Evolutionary conservation across 2,888 invertebrate species (phyloP).

Genomic region (Anoncus sp.): DNA sequence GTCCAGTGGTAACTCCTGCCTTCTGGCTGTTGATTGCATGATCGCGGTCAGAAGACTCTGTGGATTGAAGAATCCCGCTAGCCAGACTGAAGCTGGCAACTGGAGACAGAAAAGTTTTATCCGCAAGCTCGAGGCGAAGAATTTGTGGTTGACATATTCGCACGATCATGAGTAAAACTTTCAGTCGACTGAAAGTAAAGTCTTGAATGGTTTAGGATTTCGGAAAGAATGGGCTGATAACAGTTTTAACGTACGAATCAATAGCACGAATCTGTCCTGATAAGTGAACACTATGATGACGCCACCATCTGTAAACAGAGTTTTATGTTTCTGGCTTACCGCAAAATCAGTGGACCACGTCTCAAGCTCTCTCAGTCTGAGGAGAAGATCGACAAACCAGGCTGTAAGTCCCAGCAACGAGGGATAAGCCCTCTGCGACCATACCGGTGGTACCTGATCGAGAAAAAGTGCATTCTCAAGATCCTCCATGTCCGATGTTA

Average conservation of each 20-base stretch:
- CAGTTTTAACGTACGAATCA: no score
- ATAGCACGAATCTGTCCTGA: no score
- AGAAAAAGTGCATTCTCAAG: conserved; percentile 96
- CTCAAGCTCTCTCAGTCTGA: conserved; percentile 94
- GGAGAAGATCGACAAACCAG: conserved; percentile 96
- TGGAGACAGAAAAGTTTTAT: conserved; percentile 77
- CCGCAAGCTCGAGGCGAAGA: no score
- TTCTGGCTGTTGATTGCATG: conserved; percentile 98
- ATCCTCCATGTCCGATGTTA: conserved; percentile 98
- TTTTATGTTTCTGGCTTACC: conserved; percentile 83
- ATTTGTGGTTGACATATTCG: no score
- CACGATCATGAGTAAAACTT: no score
- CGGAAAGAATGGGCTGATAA: background rate
- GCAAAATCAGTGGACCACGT: conserved; percentile 98
- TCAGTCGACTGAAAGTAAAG: no score
- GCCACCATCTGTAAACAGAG: no score
- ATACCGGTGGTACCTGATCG: conserved; percentile 96
- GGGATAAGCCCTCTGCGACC: conserved; percentile 96
- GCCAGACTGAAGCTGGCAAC: conserved; percentile 97
- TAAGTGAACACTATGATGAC: no score
- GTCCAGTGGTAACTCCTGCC: conserved; percentile 96
- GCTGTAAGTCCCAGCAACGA: conserved; percentile 93
- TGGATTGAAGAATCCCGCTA: conserved; percentile 99
- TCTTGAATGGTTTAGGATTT: background rate
- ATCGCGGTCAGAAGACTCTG: conserved; percentile 98